Evolutionary conservation across 2,797 vertebrate genomes (phyloP).

Genomic region (Pampus argenteus): DNA sequence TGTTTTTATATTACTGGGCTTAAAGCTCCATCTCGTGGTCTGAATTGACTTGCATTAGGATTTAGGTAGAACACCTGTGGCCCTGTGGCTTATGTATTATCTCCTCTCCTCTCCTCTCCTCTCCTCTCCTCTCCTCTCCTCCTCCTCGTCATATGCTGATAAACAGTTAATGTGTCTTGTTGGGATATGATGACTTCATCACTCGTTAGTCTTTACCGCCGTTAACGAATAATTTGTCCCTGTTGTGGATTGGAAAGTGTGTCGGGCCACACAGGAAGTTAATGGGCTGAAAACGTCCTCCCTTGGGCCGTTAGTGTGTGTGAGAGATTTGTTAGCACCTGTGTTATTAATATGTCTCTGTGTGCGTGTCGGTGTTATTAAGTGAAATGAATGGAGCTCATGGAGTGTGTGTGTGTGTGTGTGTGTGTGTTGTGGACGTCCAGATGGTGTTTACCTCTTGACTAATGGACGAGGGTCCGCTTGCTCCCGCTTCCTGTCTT

Average conservation of each 20-base stretch:
- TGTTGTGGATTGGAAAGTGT: conserved; percentile 7
- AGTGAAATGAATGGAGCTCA: conserved; percentile 28
- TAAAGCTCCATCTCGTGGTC: conserved; percentile 24
- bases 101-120: background rate
- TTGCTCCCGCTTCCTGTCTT: conserved; percentile 10
- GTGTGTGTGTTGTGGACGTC: conserved; percentile 38
- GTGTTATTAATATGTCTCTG: background rate
- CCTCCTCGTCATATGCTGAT: background rate
- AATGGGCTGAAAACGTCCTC: conserved; percentile 8
- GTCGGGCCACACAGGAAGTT: background rate
- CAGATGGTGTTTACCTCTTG: conserved; percentile 79
- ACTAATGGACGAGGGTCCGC: conserved; percentile 50
- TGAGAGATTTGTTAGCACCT: conserved; percentile 13
- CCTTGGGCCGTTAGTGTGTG: background rate
- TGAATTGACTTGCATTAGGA: conserved; percentile 37
- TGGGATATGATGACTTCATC: background rate
- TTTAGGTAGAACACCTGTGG: conserved; percentile 46
- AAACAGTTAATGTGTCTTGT: background rate
- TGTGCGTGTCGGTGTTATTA: conserved; percentile 11
- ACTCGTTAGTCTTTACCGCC: background rate
- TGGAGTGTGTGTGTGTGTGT: conserved; percentile 17
- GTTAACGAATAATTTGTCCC: background rate
- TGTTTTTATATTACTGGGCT: conserved; percentile 28
- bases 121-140: too few species aligned
- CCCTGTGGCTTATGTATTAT: background rate